These are phyloP conservation scores for Epizoanthus illoricatus DNA, from an alignment of 92 coral and sea anemone species.

Conservation along the genomic window DNA sequence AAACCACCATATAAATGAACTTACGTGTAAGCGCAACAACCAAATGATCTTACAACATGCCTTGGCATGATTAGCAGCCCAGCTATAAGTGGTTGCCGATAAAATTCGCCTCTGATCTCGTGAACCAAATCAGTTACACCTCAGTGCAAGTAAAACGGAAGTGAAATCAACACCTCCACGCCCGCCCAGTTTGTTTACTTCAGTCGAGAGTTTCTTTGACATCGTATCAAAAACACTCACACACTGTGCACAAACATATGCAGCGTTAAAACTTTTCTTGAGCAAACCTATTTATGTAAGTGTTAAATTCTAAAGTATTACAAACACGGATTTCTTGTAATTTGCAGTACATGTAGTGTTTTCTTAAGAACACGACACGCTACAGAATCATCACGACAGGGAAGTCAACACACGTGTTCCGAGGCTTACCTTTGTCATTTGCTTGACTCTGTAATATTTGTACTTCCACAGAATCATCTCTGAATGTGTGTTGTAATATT, in stretches of 20 bases:
- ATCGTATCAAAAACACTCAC: conserved; percentile 8
- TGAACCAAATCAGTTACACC: background rate
- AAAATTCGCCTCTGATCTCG: too few relatives aligned
- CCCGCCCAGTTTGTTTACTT: conserved; percentile 19
- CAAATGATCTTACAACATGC: too few relatives aligned
- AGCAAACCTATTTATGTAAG: background rate
- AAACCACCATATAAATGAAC: too few relatives aligned
- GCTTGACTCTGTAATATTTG: conserved; percentile 87
- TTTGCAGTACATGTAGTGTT: conserved; percentile 6
- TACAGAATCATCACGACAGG: background rate
- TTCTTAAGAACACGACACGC: background rate
- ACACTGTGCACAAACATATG: background rate
- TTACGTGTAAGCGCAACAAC: too few relatives aligned
- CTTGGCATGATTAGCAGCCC: too few relatives aligned
- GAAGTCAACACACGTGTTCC: conserved; percentile 8
- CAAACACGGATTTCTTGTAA: background rate
- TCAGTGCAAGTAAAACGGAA: conserved; percentile 19
- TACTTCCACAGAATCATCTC: conserved; percentile 83
- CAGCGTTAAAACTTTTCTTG: background rate
- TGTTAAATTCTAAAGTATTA: background rate
- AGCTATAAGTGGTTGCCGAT: too few relatives aligned
- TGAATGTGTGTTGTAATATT: conserved; percentile 93
- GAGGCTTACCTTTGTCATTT: conserved; percentile 85
- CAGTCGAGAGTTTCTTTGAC: background rate
- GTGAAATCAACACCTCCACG: conserved; percentile 25